phyloP scores from a whole-genome alignment of 2,888 invertebrate genomes.

The Morpho achilles region DNA sequence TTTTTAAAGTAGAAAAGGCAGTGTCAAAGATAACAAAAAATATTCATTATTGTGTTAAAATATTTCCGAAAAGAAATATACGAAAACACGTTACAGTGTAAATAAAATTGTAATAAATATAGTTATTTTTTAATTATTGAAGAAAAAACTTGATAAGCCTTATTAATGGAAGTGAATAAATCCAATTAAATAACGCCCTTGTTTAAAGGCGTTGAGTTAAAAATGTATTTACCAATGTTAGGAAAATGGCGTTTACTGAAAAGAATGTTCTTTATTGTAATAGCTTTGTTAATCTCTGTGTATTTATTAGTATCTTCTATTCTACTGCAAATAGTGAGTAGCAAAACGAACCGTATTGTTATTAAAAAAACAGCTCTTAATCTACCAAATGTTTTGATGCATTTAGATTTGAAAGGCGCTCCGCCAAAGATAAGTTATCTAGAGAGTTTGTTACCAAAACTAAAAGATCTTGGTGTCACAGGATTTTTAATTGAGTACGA shows the following conservation, averaged over 20 bases:
- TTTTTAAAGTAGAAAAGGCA: too few relatives aligned
- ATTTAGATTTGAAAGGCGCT: slow-evolving; percentile 91
- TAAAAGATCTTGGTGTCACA: slow-evolving; percentile 84
- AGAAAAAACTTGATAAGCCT: background rate
- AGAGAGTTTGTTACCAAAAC: slow-evolving; percentile 78
- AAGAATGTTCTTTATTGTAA: slow-evolving; percentile 10
- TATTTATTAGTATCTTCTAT: slow-evolving; percentile 14
- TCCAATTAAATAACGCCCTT: background rate
- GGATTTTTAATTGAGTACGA: slow-evolving; percentile 91
- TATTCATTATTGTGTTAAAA: too few relatives aligned
- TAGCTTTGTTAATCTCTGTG: background rate
- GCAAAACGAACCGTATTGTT: background rate
- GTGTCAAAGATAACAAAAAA: too few relatives aligned
- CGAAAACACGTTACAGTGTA: too few relatives aligned
- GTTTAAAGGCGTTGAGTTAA: background rate
- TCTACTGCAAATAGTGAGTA: background rate
- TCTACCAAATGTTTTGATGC: slow-evolving; percentile 83
- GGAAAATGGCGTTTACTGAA: slow-evolving; percentile 9
- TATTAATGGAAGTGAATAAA: background rate
- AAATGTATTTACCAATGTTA: slow-evolving; percentile 1
- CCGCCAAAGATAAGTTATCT: slow-evolving; percentile 84
- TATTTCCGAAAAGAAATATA: too few relatives aligned
- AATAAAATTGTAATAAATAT: too few relatives aligned
- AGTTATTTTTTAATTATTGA: too few relatives aligned
- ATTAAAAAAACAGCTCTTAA: slow-evolving; percentile 11